Base-by-base conservation (phyloP, 2,797 vertebrate genomes). In the Perdix hodgsoniae region DNA sequence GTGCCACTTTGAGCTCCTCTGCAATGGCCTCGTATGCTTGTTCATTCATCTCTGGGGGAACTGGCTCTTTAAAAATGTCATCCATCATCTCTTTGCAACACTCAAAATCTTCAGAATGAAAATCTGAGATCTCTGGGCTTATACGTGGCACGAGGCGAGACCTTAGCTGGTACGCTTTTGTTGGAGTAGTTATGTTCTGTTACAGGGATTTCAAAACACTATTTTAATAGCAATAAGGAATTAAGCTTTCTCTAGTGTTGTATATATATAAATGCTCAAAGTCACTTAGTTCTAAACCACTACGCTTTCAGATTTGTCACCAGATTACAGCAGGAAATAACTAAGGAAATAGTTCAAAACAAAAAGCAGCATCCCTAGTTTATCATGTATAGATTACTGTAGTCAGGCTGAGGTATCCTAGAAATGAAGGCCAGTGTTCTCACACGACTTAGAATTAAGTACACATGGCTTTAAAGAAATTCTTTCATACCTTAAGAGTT, bases 151-250 rank as follows among this genome's bases (percentile, higher is more conserved):
- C 94, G 3, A 98, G 15, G 33, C 98, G 98, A 77, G 98, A 98
- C 24, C 98, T 97, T 72, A 99, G 96, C 89, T 98, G 98, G 95
- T 98, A 99, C 2, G 97, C 94, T 97, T 98, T 99, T 31, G 98
- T 99, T 70, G 99, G 99, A 2, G 99, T 99, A 24, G 98, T 98
- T 93, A 99, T 98, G 91, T 96, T 99, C 99, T 99, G 96, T 50
- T 82, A n/a, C 2, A 85, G 81, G 81, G 64, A 90, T 65, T 11
- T 93, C 66, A 73, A 85, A 86, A 63, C 50, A 54, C 69, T 76
- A 90, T 69, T 33, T 90, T 52, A 93, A 45, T 37, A 39, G 33
- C 26, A 89, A 85, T 93, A 83, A 39, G 10, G 50, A 50, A 80
- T 42, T 35, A 56, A 31, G 61, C 35, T 59, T 63, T 39, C 19